These are phyloP conservation scores for Ephialtes manifestator DNA, from an alignment of 2,888 invertebrate species.

Conservation along the genomic window DNA sequence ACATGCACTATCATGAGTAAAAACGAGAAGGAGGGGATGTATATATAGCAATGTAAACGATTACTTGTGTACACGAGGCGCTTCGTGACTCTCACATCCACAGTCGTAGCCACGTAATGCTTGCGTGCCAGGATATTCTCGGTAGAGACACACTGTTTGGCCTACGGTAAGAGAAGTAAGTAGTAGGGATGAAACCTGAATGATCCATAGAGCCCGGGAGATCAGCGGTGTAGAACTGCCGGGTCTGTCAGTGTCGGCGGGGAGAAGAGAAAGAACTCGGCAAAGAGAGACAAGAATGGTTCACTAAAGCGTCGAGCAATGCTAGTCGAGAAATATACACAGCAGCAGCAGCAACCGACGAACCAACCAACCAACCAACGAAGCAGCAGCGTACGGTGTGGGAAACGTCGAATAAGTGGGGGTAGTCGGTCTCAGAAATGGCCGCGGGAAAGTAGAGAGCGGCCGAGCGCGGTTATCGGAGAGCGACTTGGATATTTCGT, in stretches of 20 bases:
- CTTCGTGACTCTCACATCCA: conserved; percentile 55
- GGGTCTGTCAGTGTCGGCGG: conserved; percentile 19
- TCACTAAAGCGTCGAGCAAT: conserved; percentile 49
- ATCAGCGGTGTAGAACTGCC: conserved; percentile 36
- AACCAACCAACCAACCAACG: conserved; percentile 10
- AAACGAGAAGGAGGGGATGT: not conserved
- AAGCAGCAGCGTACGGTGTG: conserved; percentile 48
- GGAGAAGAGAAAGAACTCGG: conserved; percentile 78
- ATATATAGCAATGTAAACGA: not conserved
- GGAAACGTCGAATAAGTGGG: conserved; percentile 83
- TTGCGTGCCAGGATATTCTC: conserved; percentile 39
- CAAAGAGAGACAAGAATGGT: conserved; percentile 73
- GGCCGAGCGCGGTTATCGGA: conserved; percentile 71
- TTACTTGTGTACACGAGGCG: conserved; percentile 24
- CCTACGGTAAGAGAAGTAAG: not conserved
- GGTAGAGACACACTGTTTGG: conserved; percentile 2
- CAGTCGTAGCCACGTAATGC: not conserved
- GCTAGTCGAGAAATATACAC: conserved; percentile 19
- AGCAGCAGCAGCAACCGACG: conserved; percentile 82
- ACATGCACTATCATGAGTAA: not conserved
- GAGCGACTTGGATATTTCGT: conserved; percentile 42
- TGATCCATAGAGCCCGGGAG: conserved; percentile 78
- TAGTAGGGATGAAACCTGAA: conserved; percentile 83
- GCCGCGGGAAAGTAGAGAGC: conserved; percentile 85
- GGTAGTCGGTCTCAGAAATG: conserved; percentile 82